Evolutionary conservation across 2,888 invertebrate genomes (phyloP).

Genomic region (Calameuta idolon): DNA sequence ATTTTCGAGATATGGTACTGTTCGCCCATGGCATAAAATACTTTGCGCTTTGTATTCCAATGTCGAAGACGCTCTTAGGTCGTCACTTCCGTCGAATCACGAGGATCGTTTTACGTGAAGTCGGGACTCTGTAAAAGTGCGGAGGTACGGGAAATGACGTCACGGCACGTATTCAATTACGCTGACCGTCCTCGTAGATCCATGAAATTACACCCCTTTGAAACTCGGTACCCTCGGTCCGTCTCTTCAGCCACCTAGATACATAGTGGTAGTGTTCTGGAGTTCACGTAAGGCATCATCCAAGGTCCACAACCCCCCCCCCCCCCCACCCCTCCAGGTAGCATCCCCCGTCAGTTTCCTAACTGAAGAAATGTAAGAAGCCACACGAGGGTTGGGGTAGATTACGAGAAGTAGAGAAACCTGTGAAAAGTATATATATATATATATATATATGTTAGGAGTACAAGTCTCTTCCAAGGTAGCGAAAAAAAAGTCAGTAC

Average conservation of each 20-base stretch:
- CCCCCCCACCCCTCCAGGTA: not conserved
- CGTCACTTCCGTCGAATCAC: not conserved
- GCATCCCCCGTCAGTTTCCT: not conserved
- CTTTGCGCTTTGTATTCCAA: not conserved
- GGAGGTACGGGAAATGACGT: constrained; percentile 44
- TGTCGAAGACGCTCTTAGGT: not conserved
- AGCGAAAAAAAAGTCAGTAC: not conserved
- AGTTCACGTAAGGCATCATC: not conserved
- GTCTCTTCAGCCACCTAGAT: not conserved
- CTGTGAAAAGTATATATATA: not conserved
- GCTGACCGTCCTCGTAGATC: constrained; percentile 40
- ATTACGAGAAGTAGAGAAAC: not conserved
- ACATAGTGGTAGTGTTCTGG: not conserved
- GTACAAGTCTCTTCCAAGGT: not conserved
- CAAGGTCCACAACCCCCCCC: not conserved
- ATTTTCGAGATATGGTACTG: not conserved
- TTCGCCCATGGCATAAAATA: not conserved
- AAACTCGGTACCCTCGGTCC: constrained; percentile 21
- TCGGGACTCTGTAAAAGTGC: constrained; percentile 20
- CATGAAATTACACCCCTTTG: constrained; percentile 42
- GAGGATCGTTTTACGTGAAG: not conserved
- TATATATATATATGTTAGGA: not conserved
- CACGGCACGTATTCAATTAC: constrained; percentile 60
- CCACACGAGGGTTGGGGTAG: not conserved
- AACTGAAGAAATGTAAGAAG: not conserved